Conservation (phyloP, 2,113 vertebrate genomes). For the Uria lomvia region DNA sequence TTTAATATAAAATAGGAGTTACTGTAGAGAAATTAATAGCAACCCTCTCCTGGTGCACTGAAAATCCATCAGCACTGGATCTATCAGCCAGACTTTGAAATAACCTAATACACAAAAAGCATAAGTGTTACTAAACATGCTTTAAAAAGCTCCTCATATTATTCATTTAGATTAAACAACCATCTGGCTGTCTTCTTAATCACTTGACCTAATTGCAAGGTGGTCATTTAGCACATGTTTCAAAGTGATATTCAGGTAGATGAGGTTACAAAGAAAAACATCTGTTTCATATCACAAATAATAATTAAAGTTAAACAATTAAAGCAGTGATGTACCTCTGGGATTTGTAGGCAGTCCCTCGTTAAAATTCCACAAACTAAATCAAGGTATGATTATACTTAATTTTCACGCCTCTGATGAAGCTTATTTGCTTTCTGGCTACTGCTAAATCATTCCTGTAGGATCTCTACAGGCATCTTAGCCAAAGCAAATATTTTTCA, state of each 20-base stretch:
- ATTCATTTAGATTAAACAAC: background rate
- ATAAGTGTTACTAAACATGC: background rate
- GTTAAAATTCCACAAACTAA: background rate
- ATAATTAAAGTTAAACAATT: constrained; percentile 39
- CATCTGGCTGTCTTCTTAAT: constrained; percentile 19
- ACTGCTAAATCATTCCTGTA: background rate
- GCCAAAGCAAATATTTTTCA: background rate
- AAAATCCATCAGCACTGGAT: background rate
- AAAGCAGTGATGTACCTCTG: background rate
- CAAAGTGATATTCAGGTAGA: background rate
- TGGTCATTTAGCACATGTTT: constrained; percentile 23
- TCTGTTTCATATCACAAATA: constrained; percentile 40
- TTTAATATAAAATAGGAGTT: background rate
- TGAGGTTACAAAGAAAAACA: constrained; percentile 1
- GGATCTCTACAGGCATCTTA: background rate
- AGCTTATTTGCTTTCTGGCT: background rate
- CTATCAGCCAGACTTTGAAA: background rate
- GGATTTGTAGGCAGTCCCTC: background rate
- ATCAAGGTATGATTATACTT: background rate
- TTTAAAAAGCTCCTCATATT: background rate
- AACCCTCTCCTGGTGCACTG: background rate
- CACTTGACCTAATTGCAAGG: background rate
- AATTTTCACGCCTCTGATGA: background rate
- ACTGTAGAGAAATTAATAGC: background rate
- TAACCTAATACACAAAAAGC: background rate